Evolutionary conservation across 2,888 invertebrate species (phyloP), one percentile per base, ranked within the genome.

Genomic region (Leptinotarsa haldemani): DNA sequence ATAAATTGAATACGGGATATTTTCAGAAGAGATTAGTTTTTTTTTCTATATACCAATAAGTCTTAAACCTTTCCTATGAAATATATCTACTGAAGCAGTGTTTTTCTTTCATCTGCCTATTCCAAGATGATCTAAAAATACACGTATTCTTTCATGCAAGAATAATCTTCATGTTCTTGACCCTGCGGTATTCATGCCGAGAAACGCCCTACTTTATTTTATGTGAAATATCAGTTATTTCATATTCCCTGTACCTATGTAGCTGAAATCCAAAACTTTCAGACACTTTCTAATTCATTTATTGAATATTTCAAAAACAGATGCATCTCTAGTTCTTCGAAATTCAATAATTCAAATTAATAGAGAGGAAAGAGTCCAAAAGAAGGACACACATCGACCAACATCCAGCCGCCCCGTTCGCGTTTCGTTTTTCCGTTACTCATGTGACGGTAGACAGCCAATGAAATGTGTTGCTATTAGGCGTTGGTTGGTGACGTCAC

Each of bases 381-480:
- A 61, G 30, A 61, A 61, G 61, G 61, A 61, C 61, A 61, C 25
- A 30, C 9, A 20, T 30, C 61, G 18, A 30, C 61, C n/a, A 61
- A 61, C 61, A 61, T 61, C 61, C 16, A 61, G 61, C 20, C 61
- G 61, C 61, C 61, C n/a, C 40, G 61, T 61, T 61, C 61, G 61
- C 53, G 74, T 69, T 64, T 67, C 52, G 71, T 30, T 74, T 79
- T 80, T 82, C 83, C 82, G 83, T 83, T 82, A 80, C 65, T 76
- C 82, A 80, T 79, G 77, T 81, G 81, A 77, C 74, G 58, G 65
- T 48, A 30, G 63, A 58, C 76, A 73, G 86, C 91, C 91, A 91
- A 91, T 91, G 86, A 86, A 76, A 83, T 74, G 25, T 69, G 78
- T 77, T 83, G 70, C 83, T 83, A 82, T 80, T 83, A 84, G 88